Evolutionary conservation across 2,888 invertebrate species (phyloP).

Genomic region (Eupithecia insigniata): DNA sequence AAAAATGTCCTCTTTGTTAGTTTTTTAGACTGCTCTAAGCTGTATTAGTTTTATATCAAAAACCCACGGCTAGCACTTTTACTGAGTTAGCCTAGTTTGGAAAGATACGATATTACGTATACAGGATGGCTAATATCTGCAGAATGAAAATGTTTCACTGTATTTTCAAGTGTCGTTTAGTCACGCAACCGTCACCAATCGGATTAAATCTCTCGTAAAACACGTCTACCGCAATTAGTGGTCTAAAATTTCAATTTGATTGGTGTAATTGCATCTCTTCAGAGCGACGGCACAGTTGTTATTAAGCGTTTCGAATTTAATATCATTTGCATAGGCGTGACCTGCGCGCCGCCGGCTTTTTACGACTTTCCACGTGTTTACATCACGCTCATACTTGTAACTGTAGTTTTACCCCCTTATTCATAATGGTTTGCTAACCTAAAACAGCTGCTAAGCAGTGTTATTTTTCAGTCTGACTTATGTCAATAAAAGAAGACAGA

Average conservation of each 20-base stretch:
- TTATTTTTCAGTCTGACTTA: too few species aligned
- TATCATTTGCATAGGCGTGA: conserved; percentile 84
- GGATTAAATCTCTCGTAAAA: conserved; percentile 69
- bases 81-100: too few species aligned
- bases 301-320: conserved; percentile 84
- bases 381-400: conserved; percentile 24
- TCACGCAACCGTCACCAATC: conserved; percentile 49
- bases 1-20: background rate
- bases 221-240: conserved; percentile 79
- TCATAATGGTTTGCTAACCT: too few species aligned
- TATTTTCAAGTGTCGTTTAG: conserved; percentile 37
- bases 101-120: too few species aligned
- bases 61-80: too few species aligned
- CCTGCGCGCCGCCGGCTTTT: conserved; percentile 53
- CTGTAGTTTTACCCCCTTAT: conserved; percentile 24
- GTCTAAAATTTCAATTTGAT: conserved; percentile 81
- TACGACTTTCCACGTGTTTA: conserved; percentile 36
- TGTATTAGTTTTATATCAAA: background rate
- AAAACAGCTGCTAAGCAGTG: too few species aligned
- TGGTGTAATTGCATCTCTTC: conserved; percentile 84
- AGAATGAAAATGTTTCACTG: conserved; percentile 14
- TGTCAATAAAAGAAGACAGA: too few species aligned
- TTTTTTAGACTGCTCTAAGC: background rate
- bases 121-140: background rate
- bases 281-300: conserved; percentile 79